phyloP scores from a whole-genome alignment of 2,113 vertebrate species.

The Gopherus flavomarginatus region DNA sequence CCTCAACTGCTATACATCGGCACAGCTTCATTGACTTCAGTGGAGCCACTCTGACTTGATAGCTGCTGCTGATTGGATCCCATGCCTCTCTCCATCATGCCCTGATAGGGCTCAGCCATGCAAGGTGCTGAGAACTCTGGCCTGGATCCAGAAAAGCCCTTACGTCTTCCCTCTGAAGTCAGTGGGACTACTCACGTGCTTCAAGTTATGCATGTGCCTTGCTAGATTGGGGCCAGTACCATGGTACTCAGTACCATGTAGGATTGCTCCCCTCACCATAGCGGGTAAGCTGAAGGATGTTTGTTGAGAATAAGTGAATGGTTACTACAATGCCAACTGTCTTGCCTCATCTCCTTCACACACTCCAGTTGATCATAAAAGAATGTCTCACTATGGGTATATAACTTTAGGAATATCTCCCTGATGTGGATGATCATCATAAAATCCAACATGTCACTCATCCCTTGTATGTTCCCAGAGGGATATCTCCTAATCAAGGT shows the following conservation, averaged over 20 bases:
- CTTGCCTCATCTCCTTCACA: not conserved
- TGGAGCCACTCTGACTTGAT: not conserved
- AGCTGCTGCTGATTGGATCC: not conserved
- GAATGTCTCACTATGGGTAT: rapidly evolving
- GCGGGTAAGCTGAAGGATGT: not conserved
- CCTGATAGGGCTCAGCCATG: not conserved
- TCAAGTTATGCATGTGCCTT: not conserved
- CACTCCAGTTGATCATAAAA: not conserved
- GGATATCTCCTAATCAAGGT: not conserved
- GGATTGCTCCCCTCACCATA: not conserved
- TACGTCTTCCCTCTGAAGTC: not conserved
- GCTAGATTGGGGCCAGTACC: not conserved
- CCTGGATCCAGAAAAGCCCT: not conserved
- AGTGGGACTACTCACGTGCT: not conserved
- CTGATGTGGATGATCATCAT: not conserved
- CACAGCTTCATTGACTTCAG: not conserved
- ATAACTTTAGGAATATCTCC: not conserved
- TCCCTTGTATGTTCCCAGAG: not conserved
- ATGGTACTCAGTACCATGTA: not conserved
- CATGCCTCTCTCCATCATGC: not conserved
- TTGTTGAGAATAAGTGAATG: not conserved
- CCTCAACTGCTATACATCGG: not conserved
- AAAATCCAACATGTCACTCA: not conserved
- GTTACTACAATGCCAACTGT: not conserved
- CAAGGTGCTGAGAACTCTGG: not conserved